Evolutionary conservation across 2,888 invertebrate species (phyloP), one percentile per base, ranked within the genome.

Genomic region (Ptycholaimellus sp.): DNA sequence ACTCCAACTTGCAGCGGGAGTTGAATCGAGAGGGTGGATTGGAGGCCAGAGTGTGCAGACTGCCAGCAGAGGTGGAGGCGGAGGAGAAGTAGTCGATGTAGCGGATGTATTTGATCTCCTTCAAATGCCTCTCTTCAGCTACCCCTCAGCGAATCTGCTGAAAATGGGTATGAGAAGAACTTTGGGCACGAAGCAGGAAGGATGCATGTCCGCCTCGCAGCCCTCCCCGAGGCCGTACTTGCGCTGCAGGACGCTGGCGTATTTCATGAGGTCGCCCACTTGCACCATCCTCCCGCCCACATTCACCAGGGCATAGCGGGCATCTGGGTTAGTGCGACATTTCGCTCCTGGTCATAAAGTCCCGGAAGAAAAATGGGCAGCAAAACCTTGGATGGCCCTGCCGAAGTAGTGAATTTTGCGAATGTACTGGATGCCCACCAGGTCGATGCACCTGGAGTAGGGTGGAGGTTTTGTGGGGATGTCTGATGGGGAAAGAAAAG

Each of bases 341-440:
- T n/a, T n/a, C n/a, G n/a, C n/a, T n/a, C n/a, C n/a, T n/a, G n/a
- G n/a, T n/a, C n/a, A n/a, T n/a, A n/a, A n/a, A n/a, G n/a, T n/a
- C n/a, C n/a, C n/a, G n/a, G n/a, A n/a, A n/a, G n/a, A n/a, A n/a
- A 34, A 23, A 4, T 22, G 23, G 14, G 23, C 19, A 20, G 20
- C 7, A 14, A 33, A 11, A 33, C 11, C 47, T 39, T 49, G 46
- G 27, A 51, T 51, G n/a, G 52, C 54, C 27, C 56, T 46, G 14
- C 56, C 56, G 38, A 56, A 56, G 41, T 56, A 56, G 40, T 56
- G 56, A 39, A 56, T 56, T 41, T 56, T 56, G 7, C 50, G 46
- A 34, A 56, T 56, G 44, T 56, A 56, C 39, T 56, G 56, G 33
- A 56, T 51, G 20, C 56, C 56, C 21, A 55, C 56, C 33, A 55